phyloP scores from a whole-genome alignment of 2,797 vertebrate species.

The Spea hammondii region DNA sequence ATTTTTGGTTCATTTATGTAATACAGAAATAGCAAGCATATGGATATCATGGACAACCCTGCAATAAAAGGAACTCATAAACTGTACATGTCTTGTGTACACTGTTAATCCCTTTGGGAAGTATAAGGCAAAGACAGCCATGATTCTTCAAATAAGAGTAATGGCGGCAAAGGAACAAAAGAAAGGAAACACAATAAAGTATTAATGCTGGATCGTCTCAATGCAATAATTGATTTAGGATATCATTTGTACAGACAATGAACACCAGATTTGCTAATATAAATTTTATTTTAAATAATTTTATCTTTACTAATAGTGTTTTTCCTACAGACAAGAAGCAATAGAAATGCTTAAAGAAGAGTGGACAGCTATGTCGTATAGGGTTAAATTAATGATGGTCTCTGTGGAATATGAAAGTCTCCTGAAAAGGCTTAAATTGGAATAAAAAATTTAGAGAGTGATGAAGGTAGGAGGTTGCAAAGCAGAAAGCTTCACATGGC shows the following conservation, averaged over 20 bases:
- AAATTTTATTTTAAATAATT: conserved; percentile 12
- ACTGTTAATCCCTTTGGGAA: conserved; percentile 22
- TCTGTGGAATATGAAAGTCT: conserved; percentile 93
- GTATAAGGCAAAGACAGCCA: conserved; percentile 7
- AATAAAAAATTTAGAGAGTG: conserved; percentile 93
- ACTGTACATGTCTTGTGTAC: conserved; percentile 19
- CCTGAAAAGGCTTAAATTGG: conserved; percentile 87
- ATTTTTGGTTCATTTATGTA: too few species aligned
- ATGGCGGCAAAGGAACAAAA: conserved; percentile 31
- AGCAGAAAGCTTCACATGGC: conserved; percentile 71
- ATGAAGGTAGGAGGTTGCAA: conserved; percentile 73
- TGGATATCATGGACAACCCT: background rate
- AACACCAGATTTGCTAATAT: too few species aligned
- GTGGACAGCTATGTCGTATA: conserved; percentile 73
- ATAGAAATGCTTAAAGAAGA: conserved; percentile 57
- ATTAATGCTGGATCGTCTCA: conserved; percentile 32
- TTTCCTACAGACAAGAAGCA: conserved; percentile 59
- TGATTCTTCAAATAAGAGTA: conserved; percentile 36
- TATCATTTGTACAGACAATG: background rate
- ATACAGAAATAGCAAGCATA: too few species aligned
- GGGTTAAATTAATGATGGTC: conserved; percentile 96
- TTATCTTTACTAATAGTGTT: conserved; percentile 65
- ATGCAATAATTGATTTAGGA: conserved; percentile 36
- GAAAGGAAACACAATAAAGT: conserved; percentile 30
- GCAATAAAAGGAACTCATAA: background rate